These are phyloP conservation scores for Caenorhabditis uteleia DNA, from an alignment of 2,888 invertebrate species.

Conservation along the genomic window DNA sequence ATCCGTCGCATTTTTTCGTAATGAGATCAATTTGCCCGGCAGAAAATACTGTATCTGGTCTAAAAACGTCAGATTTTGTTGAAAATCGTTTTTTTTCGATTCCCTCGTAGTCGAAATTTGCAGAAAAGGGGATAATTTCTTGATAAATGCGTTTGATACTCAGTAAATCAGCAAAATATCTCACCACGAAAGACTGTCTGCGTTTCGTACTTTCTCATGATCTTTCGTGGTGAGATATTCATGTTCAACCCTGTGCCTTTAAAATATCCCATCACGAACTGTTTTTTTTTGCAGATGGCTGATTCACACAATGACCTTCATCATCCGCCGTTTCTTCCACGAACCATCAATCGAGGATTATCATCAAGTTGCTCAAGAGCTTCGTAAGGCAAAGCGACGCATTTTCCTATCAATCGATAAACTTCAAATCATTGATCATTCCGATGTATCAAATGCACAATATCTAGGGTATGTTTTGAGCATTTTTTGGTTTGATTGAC, in stretches of 20 bases:
- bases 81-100: too few relatives aligned
- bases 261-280: neutral
- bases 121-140: too few relatives aligned
- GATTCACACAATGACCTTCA: slow-evolving; percentile 17
- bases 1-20: too few relatives aligned
- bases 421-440: slow-evolving; percentile 19
- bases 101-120: too few relatives aligned
- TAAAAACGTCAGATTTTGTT: too few relatives aligned
- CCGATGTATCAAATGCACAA: slow-evolving; percentile 16
- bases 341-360: slow-evolving; percentile 28
- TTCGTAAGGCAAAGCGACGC: slow-evolving; percentile 4
- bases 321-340: slow-evolving; percentile 37
- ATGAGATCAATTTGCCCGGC: too few relatives aligned
- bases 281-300: slow-evolving; percentile 33
- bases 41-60: too few relatives aligned
- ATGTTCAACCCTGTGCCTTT: neutral
- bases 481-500: neutral
- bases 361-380: slow-evolving; percentile 19
- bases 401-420: slow-evolving; percentile 28
- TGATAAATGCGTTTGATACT: too few relatives aligned
- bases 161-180: too few relatives aligned
- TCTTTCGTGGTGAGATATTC: too few relatives aligned
- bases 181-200: too few relatives aligned
- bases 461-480: slow-evolving; percentile 5
- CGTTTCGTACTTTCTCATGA: too few relatives aligned